A percentile compares a stretch with the other conserved stretches of the same genome.
phyloP scores from a whole-genome alignment of 1,140 invertebrate genomes.

The Zaprionus camerounensis region DNA sequence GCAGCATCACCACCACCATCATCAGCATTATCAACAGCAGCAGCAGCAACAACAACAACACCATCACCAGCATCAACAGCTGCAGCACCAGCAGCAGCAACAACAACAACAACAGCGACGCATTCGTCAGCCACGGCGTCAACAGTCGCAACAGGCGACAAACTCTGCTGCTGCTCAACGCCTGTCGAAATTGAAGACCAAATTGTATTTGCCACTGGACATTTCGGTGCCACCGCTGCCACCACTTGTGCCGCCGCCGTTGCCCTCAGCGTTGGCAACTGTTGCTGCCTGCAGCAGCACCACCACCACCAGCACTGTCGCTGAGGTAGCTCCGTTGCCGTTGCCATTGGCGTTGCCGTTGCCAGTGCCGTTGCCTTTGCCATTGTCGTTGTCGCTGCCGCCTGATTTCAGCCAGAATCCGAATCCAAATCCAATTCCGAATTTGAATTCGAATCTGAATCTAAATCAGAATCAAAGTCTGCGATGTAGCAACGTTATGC shows the following conservation, averaged over 20 bases:
- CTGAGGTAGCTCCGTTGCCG: constrained; percentile 34
- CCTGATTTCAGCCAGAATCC: constrained; percentile 42
- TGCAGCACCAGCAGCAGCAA: constrained; percentile 37
- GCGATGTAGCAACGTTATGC: constrained; percentile 22
- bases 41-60: constrained; percentile 45
- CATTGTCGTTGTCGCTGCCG: constrained; percentile 51
- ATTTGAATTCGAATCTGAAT: constrained; percentile 1
- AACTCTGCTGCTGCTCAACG: constrained; percentile 37
- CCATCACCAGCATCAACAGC: constrained; percentile 39
- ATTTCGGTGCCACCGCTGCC: constrained; percentile 62
- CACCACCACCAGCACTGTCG: constrained; percentile 1
- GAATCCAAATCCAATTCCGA: constrained; percentile 7
- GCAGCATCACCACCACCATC: constrained; percentile 42
- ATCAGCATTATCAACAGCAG: constrained; percentile 40
- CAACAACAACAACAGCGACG: constrained; percentile 45
- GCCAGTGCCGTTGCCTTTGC: constrained; percentile 32
- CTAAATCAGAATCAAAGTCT: constrained; percentile 15
- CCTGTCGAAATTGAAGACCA: constrained; percentile 55
- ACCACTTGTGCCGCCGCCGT: constrained; percentile 14
- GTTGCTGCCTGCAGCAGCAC: constrained; percentile 1
- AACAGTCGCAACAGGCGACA: constrained; percentile 37
- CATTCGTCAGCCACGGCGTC: constrained; percentile 50
- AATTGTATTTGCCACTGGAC: constrained; percentile 64
- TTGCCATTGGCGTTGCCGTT: constrained; percentile 15
- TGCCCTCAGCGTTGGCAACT: constrained; percentile 15